phyloP scores from a whole-genome alignment of 2,888 invertebrate species.

The Drosophila paucipuncta region DNA sequence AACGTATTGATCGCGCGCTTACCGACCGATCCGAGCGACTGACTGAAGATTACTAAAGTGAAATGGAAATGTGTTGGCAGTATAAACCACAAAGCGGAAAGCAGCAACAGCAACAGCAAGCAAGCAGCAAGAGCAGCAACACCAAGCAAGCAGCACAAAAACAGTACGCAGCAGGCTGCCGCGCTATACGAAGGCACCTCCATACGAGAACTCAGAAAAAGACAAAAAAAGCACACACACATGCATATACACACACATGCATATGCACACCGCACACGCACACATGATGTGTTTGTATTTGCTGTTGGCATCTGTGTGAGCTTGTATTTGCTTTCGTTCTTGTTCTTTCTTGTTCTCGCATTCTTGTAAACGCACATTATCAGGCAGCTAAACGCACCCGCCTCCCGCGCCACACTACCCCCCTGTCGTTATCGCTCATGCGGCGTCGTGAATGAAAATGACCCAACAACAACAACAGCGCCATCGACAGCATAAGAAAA shows the following conservation, averaged over 20 bases:
- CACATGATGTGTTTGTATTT: constrained; percentile 36
- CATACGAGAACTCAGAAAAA: constrained; percentile 44
- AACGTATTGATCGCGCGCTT: constrained; percentile 61
- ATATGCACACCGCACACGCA: neutral
- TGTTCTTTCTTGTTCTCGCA: constrained; percentile 33
- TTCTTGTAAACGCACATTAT: constrained; percentile 64
- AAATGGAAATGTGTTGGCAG: constrained; percentile 81
- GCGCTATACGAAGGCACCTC: constrained; percentile 32
- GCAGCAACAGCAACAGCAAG: constrained; percentile 52
- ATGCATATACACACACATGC: neutral
- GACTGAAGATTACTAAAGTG: constrained; percentile 85
- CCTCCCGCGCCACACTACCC: neutral
- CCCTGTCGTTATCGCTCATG: constrained; percentile 44
- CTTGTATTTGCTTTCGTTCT: constrained; percentile 51
- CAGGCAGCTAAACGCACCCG: constrained; percentile 34
- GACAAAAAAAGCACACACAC: constrained; percentile 1
- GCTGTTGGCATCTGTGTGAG: constrained; percentile 38
- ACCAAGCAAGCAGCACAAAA: constrained; percentile 38
- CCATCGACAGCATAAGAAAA: constrained; percentile 31
- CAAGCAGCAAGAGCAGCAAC: constrained; percentile 28
- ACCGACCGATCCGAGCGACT: constrained; percentile 81
- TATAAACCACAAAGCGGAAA: constrained; percentile 73
- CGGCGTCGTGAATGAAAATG: constrained; percentile 60
- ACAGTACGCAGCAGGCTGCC: constrained; percentile 52
- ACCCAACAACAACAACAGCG: constrained; percentile 30